A percentile compares a stretch with the other conserved stretches of the same genome.
Conservation (phyloP, 2,797 vertebrate species). For the Oryzias sinensis region DNA sequence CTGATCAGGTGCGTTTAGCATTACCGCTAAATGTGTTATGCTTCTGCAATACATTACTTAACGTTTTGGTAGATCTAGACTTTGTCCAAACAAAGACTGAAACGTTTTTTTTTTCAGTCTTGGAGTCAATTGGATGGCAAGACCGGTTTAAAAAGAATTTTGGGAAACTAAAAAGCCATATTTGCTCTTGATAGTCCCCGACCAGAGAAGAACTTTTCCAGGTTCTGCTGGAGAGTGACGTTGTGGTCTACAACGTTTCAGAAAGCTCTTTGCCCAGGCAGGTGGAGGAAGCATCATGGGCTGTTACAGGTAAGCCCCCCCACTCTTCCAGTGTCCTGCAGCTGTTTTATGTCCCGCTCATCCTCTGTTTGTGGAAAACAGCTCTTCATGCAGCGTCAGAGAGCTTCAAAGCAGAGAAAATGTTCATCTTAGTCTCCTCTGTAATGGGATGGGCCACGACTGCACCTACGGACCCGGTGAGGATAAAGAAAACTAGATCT, state of each 20-base stretch:
- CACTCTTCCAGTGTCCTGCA: background rate
- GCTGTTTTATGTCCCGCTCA: background rate
- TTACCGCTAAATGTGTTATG: too few species aligned
- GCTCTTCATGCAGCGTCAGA: conserved; percentile 78
- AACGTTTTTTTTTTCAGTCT: too few species aligned
- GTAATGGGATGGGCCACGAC: conserved; percentile 91
- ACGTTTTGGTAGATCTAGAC: too few species aligned
- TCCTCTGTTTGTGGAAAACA: conserved; percentile 44
- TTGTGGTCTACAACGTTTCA: conserved; percentile 90
- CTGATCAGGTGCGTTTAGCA: too few species aligned
- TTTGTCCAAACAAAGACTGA: too few species aligned
- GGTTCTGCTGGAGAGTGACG: conserved; percentile 83
- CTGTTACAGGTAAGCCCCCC: conserved; percentile 56
- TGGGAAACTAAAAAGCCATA: background rate
- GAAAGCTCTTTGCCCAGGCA: conserved; percentile 72
- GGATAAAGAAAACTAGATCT: conserved; percentile 31
- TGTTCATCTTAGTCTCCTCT: conserved; percentile 91
- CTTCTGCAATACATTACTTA: too few species aligned
- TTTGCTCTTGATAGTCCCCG: conserved; percentile 71
- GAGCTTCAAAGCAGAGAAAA: conserved; percentile 80
- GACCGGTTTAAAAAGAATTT: background rate
- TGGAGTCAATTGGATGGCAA: too few species aligned
- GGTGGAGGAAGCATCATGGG: conserved; percentile 88
- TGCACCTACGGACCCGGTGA: conserved; percentile 81
- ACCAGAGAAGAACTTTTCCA: conserved; percentile 74